These are phyloP conservation scores for Umimayanthus kanabou DNA, from an alignment of 92 coral and sea anemone genomes.

Conservation along the genomic window DNA sequence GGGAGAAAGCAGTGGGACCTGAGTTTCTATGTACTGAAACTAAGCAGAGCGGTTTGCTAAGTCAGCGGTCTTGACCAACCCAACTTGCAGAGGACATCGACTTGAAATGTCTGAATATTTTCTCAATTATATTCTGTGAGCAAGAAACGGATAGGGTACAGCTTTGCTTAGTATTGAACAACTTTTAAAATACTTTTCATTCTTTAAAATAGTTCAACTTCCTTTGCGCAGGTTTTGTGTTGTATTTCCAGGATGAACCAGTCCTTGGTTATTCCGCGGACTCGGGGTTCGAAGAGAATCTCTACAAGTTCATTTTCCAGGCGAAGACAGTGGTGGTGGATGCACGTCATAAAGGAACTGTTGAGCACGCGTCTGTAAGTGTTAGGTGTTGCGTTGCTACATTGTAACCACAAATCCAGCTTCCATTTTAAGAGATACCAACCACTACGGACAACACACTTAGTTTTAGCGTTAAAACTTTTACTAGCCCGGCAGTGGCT, in stretches of 20 bases:
- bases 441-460: not conserved
- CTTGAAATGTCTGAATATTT: too few relatives aligned
- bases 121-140: too few relatives aligned
- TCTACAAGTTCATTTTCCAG: conserved; percentile 64
- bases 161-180: too few relatives aligned
- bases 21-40: too few relatives aligned
- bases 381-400: not conserved
- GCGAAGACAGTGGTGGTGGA: conserved; percentile 62
- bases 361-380: conserved; percentile 61
- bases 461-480: too few relatives aligned
- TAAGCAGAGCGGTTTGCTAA: too few relatives aligned
- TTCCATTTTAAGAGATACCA: not conserved
- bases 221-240: conserved; percentile 50
- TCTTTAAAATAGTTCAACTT: not conserved
- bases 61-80: too few relatives aligned
- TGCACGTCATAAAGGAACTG: conserved; percentile 50
- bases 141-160: too few relatives aligned
- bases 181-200: too few relatives aligned
- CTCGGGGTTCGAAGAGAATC: conserved; percentile 54
- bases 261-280: conserved; percentile 67
- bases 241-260: conserved; percentile 54
- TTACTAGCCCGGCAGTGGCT: not conserved
- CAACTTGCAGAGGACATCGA: too few relatives aligned
- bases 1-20: too few relatives aligned
- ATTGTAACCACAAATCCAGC: not conserved